A percentile compares a stretch with the other conserved stretches of the same genome.
These are phyloP conservation scores for Dendropsophus ebraccatus DNA, from an alignment of 2,113 vertebrate species.

Conservation along the genomic window DNA sequence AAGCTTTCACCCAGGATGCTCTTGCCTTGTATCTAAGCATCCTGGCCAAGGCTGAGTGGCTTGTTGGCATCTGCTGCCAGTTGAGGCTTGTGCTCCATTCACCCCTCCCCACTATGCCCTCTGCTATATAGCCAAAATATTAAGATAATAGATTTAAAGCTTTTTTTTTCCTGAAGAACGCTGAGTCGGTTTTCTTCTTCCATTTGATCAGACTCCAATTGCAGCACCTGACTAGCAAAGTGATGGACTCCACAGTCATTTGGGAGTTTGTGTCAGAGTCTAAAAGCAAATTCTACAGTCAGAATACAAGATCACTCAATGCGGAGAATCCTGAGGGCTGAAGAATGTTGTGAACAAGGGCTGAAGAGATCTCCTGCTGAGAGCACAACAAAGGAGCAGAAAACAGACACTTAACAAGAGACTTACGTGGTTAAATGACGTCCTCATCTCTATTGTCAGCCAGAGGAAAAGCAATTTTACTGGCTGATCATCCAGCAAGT, in stretches of 20 bases:
- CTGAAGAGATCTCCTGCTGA: slow-evolving; percentile 37
- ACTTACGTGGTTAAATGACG: slow-evolving; percentile 28
- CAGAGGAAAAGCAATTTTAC: slow-evolving; percentile 13
- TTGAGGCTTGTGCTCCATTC: background rate
- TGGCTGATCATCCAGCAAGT: slow-evolving; percentile 5
- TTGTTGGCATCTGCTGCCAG: background rate
- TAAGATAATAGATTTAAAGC: background rate
- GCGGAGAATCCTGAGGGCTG: background rate
- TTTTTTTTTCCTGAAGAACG: background rate
- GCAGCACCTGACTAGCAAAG: background rate
- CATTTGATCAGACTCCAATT: background rate
- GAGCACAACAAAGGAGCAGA: slow-evolving; percentile 39
- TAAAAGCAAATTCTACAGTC: slow-evolving; percentile 4
- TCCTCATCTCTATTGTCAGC: slow-evolving; percentile 19
- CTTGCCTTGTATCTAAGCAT: background rate
- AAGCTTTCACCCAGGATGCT: too few species aligned
- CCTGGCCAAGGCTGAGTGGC: background rate
- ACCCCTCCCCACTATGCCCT: background rate
- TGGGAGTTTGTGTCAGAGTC: background rate
- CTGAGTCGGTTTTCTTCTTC: background rate
- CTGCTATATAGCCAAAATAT: background rate
- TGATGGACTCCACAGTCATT: slow-evolving; percentile 4
- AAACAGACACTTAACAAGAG: slow-evolving; percentile 45
- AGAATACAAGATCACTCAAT: background rate
- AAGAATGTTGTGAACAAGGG: slow-evolving; percentile 52